phyloP scores from a whole-genome alignment of 2,797 vertebrate genomes.

The Acanthurus tractus region DNA sequence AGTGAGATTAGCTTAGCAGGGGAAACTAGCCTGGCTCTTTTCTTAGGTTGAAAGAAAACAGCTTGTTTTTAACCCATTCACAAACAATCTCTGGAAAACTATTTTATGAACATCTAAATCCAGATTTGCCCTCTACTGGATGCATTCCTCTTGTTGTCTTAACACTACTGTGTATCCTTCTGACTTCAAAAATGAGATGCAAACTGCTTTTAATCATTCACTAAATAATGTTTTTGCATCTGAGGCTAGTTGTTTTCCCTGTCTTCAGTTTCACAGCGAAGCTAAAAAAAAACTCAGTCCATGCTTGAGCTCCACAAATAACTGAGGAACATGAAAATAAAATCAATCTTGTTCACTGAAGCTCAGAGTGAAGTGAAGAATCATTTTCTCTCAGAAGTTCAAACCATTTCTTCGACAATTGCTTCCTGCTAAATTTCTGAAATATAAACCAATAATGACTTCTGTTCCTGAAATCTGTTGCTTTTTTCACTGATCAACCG shows the following conservation, averaged over 20 bases:
- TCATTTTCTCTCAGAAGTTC: neutral
- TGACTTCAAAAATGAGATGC: neutral
- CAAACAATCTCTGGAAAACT: too few species aligned
- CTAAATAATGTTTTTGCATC: neutral
- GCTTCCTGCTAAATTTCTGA: slow-evolving; percentile 1
- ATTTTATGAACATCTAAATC: too few species aligned
- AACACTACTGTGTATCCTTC: neutral
- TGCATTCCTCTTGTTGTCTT: too few species aligned
- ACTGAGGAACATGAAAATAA: neutral
- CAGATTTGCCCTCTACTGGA: too few species aligned
- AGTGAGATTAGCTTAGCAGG: too few species aligned
- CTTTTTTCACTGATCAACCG: slow-evolving; percentile 10
- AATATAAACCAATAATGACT: slow-evolving; percentile 5
- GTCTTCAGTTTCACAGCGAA: neutral
- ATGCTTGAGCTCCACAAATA: neutral
- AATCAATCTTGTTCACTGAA: neutral
- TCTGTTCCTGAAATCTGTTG: slow-evolving; percentile 15
- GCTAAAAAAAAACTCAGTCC: neutral
- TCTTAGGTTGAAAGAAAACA: too few species aligned
- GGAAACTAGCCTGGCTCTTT: too few species aligned
- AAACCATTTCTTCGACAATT: neutral
- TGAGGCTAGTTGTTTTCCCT: neutral
- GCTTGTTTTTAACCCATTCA: too few species aligned
- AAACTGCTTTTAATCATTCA: neutral
- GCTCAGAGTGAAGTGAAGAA: neutral